Percentiles rank a stretch among this genome's conserved stretches.
Evolutionary conservation across 2,113 vertebrate species (phyloP).

Genomic region (Sminthopsis crassicaudata): DNA sequence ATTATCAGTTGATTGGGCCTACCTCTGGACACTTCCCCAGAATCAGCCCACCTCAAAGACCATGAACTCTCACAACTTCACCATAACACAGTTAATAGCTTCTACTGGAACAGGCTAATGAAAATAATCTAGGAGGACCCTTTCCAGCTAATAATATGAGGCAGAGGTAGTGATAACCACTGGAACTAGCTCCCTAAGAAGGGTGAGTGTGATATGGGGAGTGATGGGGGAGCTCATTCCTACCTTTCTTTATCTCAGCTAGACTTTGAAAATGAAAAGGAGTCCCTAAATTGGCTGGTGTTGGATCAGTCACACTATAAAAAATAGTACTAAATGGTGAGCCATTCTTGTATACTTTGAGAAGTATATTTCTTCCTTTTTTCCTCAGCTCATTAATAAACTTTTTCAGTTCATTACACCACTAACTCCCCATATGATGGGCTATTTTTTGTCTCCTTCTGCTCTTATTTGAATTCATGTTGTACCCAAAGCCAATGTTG

Average conservation of each 20-base stretch:
- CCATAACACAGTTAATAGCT: slow-evolving; percentile 62
- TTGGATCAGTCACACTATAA: slow-evolving; percentile 10
- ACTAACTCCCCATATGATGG: background rate
- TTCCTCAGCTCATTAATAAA: background rate
- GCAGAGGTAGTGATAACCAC: slow-evolving; percentile 27
- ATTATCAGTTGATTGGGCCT: slow-evolving; percentile 61
- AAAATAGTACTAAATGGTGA: background rate
- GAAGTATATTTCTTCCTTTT: background rate
- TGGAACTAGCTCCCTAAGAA: slow-evolving; percentile 38
- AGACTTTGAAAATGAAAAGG: background rate
- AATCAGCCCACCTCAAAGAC: slow-evolving; percentile 66
- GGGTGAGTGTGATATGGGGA: background rate
- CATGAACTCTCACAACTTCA: slow-evolving; percentile 63
- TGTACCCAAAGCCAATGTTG: slow-evolving; percentile 31
- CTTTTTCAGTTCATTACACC: background rate
- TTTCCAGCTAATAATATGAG: slow-evolving; percentile 66
- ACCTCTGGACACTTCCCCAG: slow-evolving; percentile 56
- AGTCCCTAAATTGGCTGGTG: background rate
- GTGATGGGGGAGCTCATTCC: background rate
- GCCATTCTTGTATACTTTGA: background rate
- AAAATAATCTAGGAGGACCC: slow-evolving; percentile 67
- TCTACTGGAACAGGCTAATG: slow-evolving; percentile 65
- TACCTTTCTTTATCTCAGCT: background rate
- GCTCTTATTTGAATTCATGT: background rate
- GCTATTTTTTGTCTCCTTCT: background rate